A percentile compares a stretch with the other conserved stretches of the same genome.
Conservation (phyloP, 2,888 invertebrate genomes). For the Schizotus pectinicornis region DNA sequence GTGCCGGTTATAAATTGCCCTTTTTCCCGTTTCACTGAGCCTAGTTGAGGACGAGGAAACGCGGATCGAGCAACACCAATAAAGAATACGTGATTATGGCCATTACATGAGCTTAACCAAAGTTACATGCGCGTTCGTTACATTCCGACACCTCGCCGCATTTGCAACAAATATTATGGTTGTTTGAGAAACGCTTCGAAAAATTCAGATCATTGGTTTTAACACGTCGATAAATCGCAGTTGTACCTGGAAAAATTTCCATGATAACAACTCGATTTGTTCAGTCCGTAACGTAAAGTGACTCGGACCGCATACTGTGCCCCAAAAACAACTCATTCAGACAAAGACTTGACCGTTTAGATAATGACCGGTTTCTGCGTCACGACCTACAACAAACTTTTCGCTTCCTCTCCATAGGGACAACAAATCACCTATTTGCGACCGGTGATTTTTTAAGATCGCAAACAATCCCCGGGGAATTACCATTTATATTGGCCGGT, state of each 20-base stretch:
- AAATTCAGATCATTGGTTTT: no score
- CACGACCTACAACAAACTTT: conserved; percentile 31
- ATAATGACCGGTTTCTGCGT: conserved; percentile 44
- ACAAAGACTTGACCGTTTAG: conserved; percentile 46
- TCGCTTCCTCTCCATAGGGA: conserved; percentile 9
- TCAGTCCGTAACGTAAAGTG: conserved; percentile 15
- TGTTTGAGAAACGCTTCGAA: no score
- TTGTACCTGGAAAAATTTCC: conserved; percentile 22
- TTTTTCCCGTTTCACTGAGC: no score
- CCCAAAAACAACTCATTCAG: conserved; percentile 43
- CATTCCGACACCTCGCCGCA: conserved; percentile 34
- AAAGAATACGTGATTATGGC: conserved; percentile 36
- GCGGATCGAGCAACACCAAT: conserved; percentile 32
- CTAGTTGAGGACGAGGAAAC: conserved; percentile 14
- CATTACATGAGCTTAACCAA: conserved; percentile 32
- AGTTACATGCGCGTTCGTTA: conserved; percentile 24
- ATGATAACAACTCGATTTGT: conserved; percentile 10
- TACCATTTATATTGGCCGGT: conserved; percentile 11
- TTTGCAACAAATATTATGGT: conserved; percentile 35
- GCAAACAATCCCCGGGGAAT: neutral
- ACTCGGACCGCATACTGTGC: conserved; percentile 42
- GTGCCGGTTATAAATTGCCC: no score
- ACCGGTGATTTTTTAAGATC: neutral
- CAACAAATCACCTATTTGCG: neutral
- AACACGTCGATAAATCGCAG: conserved; percentile 30